Conservation (phyloP, 2,113 vertebrate species). For the Tympanuchus pallidicinctus region DNA sequence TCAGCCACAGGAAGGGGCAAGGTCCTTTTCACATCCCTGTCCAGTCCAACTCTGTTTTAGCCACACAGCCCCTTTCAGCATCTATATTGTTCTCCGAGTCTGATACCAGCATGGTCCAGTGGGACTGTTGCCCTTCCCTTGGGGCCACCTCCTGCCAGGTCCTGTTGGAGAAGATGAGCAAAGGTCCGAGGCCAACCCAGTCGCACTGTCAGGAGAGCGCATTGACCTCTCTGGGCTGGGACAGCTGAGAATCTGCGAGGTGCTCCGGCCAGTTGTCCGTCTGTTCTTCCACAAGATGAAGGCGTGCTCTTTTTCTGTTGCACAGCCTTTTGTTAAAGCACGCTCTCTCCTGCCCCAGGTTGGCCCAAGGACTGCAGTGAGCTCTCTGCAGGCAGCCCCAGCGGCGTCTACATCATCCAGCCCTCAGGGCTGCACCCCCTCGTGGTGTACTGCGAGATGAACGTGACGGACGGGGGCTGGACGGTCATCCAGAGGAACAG, state of each 20-base stretch:
- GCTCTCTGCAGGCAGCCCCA: not conserved
- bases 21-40: not conserved
- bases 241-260: not conserved
- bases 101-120: not conserved
- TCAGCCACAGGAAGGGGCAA: not conserved
- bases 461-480: not conserved
- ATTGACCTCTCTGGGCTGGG: not conserved
- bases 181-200: not conserved
- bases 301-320: not conserved
- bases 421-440: not conserved
- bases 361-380: slow-evolving; percentile 51
- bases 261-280: not conserved
- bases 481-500: slow-evolving; percentile 64
- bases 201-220: not conserved
- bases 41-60: not conserved
- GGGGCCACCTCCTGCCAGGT: not conserved
- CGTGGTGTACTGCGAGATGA: slow-evolving; percentile 38
- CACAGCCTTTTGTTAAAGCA: not conserved
- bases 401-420: slow-evolving; percentile 1
- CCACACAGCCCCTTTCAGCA: not conserved
- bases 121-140: not conserved
- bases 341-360: not conserved
- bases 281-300: not conserved
- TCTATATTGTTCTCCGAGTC: not conserved
- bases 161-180: not conserved